Evolutionary conservation across 2,113 vertebrate genomes (phyloP), one percentile per base, ranked within the genome.

Genomic region (Marcusenius ussheri): DNA sequence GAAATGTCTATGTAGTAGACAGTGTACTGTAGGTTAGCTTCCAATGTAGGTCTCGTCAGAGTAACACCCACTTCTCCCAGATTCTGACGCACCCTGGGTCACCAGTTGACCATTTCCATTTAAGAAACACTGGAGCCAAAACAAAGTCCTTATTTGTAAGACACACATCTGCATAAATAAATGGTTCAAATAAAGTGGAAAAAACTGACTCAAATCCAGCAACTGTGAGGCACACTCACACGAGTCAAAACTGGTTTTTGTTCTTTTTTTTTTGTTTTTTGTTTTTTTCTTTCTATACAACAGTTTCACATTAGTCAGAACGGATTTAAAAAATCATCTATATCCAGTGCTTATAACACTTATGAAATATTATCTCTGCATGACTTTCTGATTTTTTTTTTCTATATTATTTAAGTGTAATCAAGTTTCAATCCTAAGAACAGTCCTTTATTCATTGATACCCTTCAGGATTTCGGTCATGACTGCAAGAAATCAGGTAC

Each of bases 261-360:
- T 97, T 98, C 96, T 96, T 94, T 97, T 96, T 94, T 97, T 96
- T 97, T 93, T 58, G 19, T 56, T 58, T 58, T 53, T 97, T 98
- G 96, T 42, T 42, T 96, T 94, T 96, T 96, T 93, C 83, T 87
- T 87, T 85, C 93, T 94, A 94, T 97, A 98, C 96, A 97, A 99
- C 97, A 97, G 97, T 96, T 99, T 99, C 98, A 99, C 98, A 99
- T 99, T 99, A 97, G 97, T 99, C 98, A 99, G 98, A 98, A 98
- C 97, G 97, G 97, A 98, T 98, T 98, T 98, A 97, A 99, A 99
- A 99, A 98, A 99, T 97, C 97, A 98, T 99, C 98, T 98, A 98
- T 98, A 98, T 99, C 98, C 98, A 99, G 98, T 99, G 98, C 97
- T 99, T 98, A 97, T 96, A 98, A 99, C 98, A 99, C 98, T 98